Percentiles rank a stretch among this genome's conserved stretches.
These are phyloP conservation scores for Noctua janthe DNA, from an alignment of 2,888 invertebrate genomes.

Conservation along the genomic window DNA sequence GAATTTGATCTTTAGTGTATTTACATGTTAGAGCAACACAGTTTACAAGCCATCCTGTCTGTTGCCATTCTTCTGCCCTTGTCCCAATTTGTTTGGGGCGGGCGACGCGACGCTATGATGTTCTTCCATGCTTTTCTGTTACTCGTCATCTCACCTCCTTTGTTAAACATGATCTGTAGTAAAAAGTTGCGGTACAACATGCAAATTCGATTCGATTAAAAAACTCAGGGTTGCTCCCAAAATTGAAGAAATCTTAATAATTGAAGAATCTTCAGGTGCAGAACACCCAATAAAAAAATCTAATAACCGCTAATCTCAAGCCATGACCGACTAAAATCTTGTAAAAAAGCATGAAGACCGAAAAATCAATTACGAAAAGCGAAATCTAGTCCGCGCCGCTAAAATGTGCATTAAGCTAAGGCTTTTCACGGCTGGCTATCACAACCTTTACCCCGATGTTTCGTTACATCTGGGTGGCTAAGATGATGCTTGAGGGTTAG, in stretches of 20 bases:
- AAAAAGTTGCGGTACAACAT: not conserved
- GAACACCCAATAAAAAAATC: not conserved
- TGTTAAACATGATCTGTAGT: no score
- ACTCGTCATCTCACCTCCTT: not conserved
- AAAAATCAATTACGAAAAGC: constrained; percentile 62
- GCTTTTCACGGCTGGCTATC: constrained; percentile 66
- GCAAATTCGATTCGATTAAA: not conserved
- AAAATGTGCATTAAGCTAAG: constrained; percentile 53
- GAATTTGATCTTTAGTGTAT: not conserved
- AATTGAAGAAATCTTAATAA: not conserved
- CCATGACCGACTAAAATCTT: constrained; percentile 51
- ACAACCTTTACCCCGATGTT: constrained; percentile 71
- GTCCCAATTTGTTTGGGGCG: not conserved
- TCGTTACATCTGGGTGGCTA: constrained; percentile 61
- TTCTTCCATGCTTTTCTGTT: not conserved
- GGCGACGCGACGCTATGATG: rapidly evolving
- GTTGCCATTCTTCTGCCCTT: no score
- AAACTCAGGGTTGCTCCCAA: not conserved
- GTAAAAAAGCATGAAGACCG: constrained; percentile 53
- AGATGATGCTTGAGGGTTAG: constrained; percentile 61
- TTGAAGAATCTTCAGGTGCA: not conserved
- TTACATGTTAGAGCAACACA: not conserved
- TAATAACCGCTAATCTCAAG: constrained; percentile 21
- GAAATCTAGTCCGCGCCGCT: constrained; percentile 59
- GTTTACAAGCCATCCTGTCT: not conserved